phyloP scores from a whole-genome alignment of 2,888 invertebrate genomes.

The Unio pictorum region DNA sequence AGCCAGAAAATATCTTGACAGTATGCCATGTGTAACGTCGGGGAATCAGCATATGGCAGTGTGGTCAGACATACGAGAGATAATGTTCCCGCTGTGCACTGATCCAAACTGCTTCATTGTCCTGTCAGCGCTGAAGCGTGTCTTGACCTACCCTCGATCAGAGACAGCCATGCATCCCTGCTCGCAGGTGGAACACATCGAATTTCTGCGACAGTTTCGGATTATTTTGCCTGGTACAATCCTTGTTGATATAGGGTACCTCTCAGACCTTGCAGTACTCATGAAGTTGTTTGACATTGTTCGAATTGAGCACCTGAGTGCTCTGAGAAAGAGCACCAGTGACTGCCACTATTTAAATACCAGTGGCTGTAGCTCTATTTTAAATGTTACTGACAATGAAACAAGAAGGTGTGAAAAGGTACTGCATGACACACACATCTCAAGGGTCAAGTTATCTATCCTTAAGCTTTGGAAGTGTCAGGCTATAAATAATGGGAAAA shows the following conservation, averaged over 20 bases:
- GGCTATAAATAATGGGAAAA: too few species aligned
- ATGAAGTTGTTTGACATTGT: constrained; percentile 34
- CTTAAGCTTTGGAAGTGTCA: too few species aligned
- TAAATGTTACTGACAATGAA: too few species aligned
- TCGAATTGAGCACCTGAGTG: constrained; percentile 13
- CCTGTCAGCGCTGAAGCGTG: constrained; percentile 33
- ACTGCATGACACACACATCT: too few species aligned
- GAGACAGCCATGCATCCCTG: constrained; percentile 36
- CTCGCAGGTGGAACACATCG: constrained; percentile 36
- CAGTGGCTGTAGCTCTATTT: too few species aligned
- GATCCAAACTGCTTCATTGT: constrained; percentile 39
- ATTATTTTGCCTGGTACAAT: constrained; percentile 43
- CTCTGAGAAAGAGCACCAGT: constrained; percentile 5
- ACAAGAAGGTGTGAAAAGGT: too few species aligned
- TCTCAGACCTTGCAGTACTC: constrained; percentile 17
- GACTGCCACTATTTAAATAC: neutral
- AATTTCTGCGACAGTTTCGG: constrained; percentile 41
- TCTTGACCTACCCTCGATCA: constrained; percentile 30
- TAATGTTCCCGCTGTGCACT: constrained; percentile 42
- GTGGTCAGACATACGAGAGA: constrained; percentile 49
- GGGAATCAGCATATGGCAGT: constrained; percentile 29
- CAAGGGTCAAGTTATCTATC: too few species aligned
- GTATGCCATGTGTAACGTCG: constrained; percentile 29
- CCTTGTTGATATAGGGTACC: constrained; percentile 35
- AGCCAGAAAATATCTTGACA: constrained; percentile 24